Base-by-base conservation (phyloP, 1,140 invertebrate species). In the Hypsibius dujardini region DNA sequence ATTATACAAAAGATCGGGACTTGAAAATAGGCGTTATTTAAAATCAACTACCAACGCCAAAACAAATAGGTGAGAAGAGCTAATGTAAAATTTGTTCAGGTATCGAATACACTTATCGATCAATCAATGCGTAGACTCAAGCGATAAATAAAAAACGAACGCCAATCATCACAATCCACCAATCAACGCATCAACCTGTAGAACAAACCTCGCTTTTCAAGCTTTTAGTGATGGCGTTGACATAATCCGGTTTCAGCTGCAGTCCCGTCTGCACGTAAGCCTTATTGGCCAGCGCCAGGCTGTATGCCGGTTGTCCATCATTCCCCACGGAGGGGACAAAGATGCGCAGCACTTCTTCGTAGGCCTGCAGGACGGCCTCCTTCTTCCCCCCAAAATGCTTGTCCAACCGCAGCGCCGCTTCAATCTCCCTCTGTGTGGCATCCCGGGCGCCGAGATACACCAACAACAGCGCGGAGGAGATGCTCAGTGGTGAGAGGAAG, bases 401-500 rank as follows among this genome's bases (percentile, higher is more conserved):
- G 12, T 42, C 3, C 12, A 67, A 7, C 62, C 45, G 62, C 12
- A 67, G 62, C 12, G 42, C 42, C 12, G 12, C 12, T 67, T 67
- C 62, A 42, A 67, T 12, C 45, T 67, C 62, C 62, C 3, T 45
- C 12, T 45, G 12, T 12, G 62, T 67, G 12, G 12, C 12, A 42
- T 12, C 7, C 3, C 45, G 12, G 42, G 62, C 62, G 12, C 62
- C 62, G 62, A 67, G 12, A 42, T 67, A 67, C 62, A 45, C 62
- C 42, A 67, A 42, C 62, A 67, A 42, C 12, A 67, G 62, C 12
- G 62, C 62, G 12, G 62, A 67, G 62, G 62, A 67, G 12, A 67
- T 67, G 42, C 62, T 67, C 62, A 67, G 62, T 42, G 62, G 62
- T 7, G 62, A 67, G 42, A 67, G 62, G 42, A 67, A 67, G 12